phyloP scores from a whole-genome alignment of 2,797 vertebrate species.

The Bovichtus variegatus region DNA sequence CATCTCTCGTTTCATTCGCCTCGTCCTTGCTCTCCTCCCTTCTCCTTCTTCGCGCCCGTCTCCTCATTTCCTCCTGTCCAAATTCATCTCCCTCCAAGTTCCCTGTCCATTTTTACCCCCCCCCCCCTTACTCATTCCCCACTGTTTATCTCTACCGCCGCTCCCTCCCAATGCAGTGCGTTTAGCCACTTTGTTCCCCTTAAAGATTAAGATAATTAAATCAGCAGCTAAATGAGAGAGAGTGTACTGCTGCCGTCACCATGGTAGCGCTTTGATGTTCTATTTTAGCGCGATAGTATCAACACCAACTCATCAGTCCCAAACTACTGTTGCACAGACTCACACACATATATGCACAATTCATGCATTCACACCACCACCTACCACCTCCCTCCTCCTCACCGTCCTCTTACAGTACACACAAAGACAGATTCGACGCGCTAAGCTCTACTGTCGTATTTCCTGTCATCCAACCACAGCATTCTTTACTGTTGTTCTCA shows the following conservation, averaged over 20 bases:
- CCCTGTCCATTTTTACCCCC: conserved; percentile 38
- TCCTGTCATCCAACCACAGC: conserved; percentile 70
- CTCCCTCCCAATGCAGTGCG: conserved; percentile 63
- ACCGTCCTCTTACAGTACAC: conserved; percentile 50
- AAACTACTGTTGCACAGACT: conserved; percentile 64
- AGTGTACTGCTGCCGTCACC: conserved; percentile 78
- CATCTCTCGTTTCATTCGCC: conserved; percentile 42
- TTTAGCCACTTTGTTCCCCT: conserved; percentile 83
- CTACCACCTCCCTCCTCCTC: conserved; percentile 49
- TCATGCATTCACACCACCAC: conserved; percentile 50
- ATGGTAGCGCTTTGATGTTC: conserved; percentile 78
- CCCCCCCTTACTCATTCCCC: conserved; percentile 35
- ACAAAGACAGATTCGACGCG: conserved; percentile 66
- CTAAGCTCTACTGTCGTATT: conserved; percentile 67
- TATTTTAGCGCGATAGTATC: conserved; percentile 80
- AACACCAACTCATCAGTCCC: conserved; percentile 76
- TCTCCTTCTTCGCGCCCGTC: conserved; percentile 30
- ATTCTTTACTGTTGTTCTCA: conserved; percentile 77
- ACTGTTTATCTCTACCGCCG: conserved; percentile 71
- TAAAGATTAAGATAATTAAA: conserved; percentile 86
- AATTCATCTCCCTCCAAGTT: conserved; percentile 67
- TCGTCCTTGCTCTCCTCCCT: conserved; percentile 50
- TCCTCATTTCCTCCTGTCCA: conserved; percentile 69
- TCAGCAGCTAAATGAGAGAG: conserved; percentile 80
- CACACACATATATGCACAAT: conserved; percentile 35